Conservation (phyloP, 1,140 invertebrate species). For the Temnothorax curvispinosus region DNA sequence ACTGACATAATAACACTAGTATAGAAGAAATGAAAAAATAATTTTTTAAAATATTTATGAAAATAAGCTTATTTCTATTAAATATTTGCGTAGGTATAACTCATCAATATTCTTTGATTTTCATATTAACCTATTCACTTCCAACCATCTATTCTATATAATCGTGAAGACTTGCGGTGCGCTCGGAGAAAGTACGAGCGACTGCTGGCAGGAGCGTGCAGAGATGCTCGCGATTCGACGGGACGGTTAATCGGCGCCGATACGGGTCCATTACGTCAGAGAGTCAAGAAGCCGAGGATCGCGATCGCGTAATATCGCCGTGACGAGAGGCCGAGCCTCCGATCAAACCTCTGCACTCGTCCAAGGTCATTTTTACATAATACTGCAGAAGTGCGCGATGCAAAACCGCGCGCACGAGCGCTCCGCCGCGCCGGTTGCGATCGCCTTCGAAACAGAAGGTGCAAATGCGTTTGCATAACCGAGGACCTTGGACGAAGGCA, state of each 20-base stretch:
- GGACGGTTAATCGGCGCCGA: constrained; percentile 20
- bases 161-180: neutral
- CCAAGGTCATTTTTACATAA: constrained; percentile 73
- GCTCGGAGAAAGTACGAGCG: neutral
- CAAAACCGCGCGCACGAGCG: neutral
- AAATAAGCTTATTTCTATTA: neutral
- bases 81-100: neutral
- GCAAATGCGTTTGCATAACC: constrained; percentile 70
- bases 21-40: neutral
- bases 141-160: neutral
- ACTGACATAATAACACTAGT: neutral
- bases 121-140: too few species aligned
- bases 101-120: neutral
- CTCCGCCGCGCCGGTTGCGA: constrained; percentile 32
- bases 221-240: neutral
- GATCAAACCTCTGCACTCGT: constrained; percentile 67
- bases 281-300: neutral
- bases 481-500: constrained; percentile 63
- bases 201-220: neutral
- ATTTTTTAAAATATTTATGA: neutral
- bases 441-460: constrained; percentile 58
- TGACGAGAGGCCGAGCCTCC: constrained; percentile 1
- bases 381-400: constrained; percentile 23
- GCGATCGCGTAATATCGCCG: constrained; percentile 51
- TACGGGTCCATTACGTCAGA: constrained; percentile 10